phyloP scores from a whole-genome alignment of 2,797 vertebrate species.

The Coregonus suidteri region DNA sequence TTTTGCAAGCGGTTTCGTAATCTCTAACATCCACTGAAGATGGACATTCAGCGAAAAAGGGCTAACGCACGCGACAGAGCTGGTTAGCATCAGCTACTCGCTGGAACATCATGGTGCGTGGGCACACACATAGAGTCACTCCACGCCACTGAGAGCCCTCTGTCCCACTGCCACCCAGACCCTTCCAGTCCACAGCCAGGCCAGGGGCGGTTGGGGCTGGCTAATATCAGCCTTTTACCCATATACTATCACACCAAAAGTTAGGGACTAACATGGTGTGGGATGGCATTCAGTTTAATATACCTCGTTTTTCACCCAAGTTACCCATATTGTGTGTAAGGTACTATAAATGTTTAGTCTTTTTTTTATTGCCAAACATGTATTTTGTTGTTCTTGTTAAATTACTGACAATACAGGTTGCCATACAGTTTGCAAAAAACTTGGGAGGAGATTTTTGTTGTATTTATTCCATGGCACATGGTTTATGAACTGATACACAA shows the following conservation, averaged over 20 bases:
- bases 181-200: not conserved
- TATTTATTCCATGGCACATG: too few relatives aligned
- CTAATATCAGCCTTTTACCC: not conserved
- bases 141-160: not conserved
- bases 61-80: slow-evolving; percentile 57
- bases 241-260: not conserved
- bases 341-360: too few relatives aligned
- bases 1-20: slow-evolving; percentile 32
- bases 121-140: not conserved
- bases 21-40: slow-evolving; percentile 18
- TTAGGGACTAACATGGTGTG: not conserved
- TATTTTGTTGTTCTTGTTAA: too few relatives aligned
- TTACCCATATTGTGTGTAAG: too few relatives aligned
- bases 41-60: slow-evolving; percentile 47
- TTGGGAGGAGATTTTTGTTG: too few relatives aligned
- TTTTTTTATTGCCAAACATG: too few relatives aligned
- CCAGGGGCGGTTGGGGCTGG: not conserved
- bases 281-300: not conserved
- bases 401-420: too few relatives aligned
- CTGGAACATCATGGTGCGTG: slow-evolving; percentile 57
- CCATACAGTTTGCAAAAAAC: too few relatives aligned
- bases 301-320: too few relatives aligned
- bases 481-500: too few relatives aligned
- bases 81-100: slow-evolving; percentile 58
- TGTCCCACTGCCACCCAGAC: not conserved